phyloP scores from a whole-genome alignment of 2,113 vertebrate species.

The Lamprologus sp. region DNA sequence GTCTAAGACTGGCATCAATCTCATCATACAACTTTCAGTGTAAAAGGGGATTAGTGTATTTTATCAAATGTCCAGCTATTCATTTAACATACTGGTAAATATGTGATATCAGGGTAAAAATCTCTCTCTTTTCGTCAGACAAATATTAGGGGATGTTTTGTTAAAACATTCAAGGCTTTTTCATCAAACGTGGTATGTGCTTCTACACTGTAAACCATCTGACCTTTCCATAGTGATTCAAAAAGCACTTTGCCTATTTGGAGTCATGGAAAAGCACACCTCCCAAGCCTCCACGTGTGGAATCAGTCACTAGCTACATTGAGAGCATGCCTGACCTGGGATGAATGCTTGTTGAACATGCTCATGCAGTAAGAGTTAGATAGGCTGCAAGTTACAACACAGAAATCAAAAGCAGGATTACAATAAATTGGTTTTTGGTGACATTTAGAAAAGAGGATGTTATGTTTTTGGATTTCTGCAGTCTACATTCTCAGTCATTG shows the following conservation, averaged over 20 bases:
- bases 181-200: not conserved
- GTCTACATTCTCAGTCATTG: not conserved
- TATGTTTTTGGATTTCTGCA: not conserved
- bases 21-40: not conserved
- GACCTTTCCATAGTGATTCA: conserved; percentile 39
- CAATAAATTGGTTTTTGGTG: not conserved
- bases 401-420: not conserved
- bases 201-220: conserved; percentile 12
- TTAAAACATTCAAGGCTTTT: not conserved
- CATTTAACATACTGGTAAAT: not conserved
- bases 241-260: conserved; percentile 30
- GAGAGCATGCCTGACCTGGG: conserved; percentile 25
- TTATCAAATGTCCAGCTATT: not conserved
- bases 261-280: conserved; percentile 41
- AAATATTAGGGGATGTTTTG: not conserved
- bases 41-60: not conserved
- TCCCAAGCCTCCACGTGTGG: not conserved
- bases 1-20: not conserved
- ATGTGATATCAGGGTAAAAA: not conserved
- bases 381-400: not conserved
- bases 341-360: not conserved
- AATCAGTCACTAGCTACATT: conserved; percentile 34
- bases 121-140: rapidly evolving
- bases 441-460: not conserved
- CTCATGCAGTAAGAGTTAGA: not conserved